A percentile compares a stretch with the other conserved stretches of the same genome.
phyloP scores from a whole-genome alignment of 2,888 invertebrate species.

The Hipparchia semele region DNA sequence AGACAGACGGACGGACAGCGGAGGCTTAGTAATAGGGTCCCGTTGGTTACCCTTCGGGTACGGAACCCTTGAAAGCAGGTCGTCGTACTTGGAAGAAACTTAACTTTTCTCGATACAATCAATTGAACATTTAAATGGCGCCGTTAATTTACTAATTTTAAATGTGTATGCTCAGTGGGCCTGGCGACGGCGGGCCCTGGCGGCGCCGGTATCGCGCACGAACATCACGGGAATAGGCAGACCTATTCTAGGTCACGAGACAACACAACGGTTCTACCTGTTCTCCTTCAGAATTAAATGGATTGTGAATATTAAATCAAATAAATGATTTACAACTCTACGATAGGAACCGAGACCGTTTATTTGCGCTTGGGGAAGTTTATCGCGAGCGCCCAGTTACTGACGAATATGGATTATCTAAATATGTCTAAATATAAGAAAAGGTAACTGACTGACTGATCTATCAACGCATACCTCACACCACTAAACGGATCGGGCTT shows the following conservation, averaged over 20 bases:
- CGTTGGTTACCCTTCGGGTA: too few species aligned
- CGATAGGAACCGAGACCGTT: not conserved
- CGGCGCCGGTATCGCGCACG: conserved; percentile 50
- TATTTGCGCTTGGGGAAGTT: not conserved
- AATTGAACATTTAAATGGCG: not conserved
- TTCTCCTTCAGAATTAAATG: conserved; percentile 40
- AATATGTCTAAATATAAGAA: too few species aligned
- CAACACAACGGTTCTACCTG: conserved; percentile 60
- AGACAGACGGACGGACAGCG: too few species aligned
- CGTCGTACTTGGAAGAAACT: not conserved
- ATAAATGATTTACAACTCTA: conserved; percentile 24
- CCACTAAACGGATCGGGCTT: too few species aligned
- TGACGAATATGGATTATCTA: too few species aligned
- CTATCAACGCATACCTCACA: too few species aligned
- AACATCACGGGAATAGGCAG: conserved; percentile 59
- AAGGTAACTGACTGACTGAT: too few species aligned
- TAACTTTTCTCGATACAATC: not conserved
- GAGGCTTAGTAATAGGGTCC: too few species aligned
- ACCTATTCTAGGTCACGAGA: conserved; percentile 64
- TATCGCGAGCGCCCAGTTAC: not conserved
- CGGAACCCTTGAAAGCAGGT: too few species aligned
- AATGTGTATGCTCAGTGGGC: conserved; percentile 6
- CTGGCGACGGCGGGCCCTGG: conserved; percentile 28
- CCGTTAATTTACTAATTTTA: conserved; percentile 17
- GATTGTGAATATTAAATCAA: conserved; percentile 30